phyloP scores from a whole-genome alignment of 1,140 invertebrate species.

The Diorhabda sublineata region DNA sequence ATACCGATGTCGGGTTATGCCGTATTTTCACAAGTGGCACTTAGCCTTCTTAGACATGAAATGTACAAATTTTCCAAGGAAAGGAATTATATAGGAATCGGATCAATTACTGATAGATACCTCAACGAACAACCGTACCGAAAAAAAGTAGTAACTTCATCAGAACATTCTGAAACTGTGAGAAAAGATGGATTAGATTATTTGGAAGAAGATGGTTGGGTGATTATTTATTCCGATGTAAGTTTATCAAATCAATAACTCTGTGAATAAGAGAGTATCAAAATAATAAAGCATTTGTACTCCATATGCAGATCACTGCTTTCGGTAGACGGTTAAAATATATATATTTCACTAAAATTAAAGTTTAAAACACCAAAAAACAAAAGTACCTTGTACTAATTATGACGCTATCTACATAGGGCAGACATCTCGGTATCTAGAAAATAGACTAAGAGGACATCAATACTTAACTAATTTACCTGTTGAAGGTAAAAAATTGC shows the following conservation, averaged over 20 bases:
- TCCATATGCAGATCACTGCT: no score
- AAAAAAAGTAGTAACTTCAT: neutral
- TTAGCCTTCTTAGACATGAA: conserved; percentile 35
- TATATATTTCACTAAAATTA: no score
- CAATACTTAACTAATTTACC: no score
- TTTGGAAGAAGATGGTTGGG: conserved; percentile 16
- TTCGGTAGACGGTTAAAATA: no score
- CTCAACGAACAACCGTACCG: neutral
- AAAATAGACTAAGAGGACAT: no score
- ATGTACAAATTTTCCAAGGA: conserved; percentile 29
- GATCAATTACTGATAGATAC: conserved; percentile 32
- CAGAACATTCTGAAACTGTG: neutral
- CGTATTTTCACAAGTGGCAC: conserved; percentile 46
- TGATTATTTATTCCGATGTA: conserved; percentile 12
- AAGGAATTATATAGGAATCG: conserved; percentile 38
- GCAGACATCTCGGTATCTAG: no score
- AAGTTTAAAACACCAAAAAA: no score
- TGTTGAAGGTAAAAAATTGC: no score
- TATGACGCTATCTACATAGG: no score
- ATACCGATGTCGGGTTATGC: conserved; percentile 44
- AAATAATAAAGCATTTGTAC: no score
- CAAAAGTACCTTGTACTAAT: no score
- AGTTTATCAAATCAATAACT: neutral
- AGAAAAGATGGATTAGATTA: neutral
- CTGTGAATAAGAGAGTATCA: no score